Conservation (phyloP, 35 echinoderm and acorn worm species). For the Anneissia japonica region DNA sequence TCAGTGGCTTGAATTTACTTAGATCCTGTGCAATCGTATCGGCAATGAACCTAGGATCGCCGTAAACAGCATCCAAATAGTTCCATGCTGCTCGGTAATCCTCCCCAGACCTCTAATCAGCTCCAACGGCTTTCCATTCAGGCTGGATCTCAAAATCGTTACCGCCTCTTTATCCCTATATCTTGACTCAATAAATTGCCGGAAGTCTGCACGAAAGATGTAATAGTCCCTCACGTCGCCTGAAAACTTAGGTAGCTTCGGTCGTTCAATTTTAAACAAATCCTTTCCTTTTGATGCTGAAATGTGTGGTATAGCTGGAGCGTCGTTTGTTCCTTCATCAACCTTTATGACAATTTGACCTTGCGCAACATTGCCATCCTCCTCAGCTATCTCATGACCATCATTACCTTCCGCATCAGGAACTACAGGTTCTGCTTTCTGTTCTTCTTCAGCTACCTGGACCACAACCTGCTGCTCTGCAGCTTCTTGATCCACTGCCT, state of each 20-base stretch:
- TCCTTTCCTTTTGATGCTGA: not conserved
- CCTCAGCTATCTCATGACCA: not conserved
- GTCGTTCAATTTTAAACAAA: slow-evolving; percentile 39
- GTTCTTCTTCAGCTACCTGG: not conserved
- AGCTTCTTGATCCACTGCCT: not conserved
- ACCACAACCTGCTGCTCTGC: not conserved
- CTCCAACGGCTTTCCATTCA: slow-evolving; percentile 25
- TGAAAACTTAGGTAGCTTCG: slow-evolving; percentile 35
- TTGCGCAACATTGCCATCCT: not conserved
- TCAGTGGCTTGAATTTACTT: slow-evolving; percentile 2
- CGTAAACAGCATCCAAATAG: slow-evolving; percentile 30
- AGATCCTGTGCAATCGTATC: slow-evolving; percentile 43
- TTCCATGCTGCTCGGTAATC: slow-evolving; percentile 39
- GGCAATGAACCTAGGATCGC: slow-evolving; percentile 39
- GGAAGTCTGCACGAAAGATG: slow-evolving; percentile 32
- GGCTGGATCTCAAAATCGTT: slow-evolving; percentile 7
- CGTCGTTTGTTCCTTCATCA: not conserved
- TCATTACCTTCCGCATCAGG: not conserved
- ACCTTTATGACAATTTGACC: not conserved
- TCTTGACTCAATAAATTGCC: not conserved
- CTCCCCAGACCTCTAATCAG: slow-evolving; percentile 22
- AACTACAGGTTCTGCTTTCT: not conserved
- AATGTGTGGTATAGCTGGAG: not conserved
- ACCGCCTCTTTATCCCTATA: slow-evolving; percentile 13
- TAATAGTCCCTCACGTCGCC: slow-evolving; percentile 50